These are phyloP conservation scores for Caenorhabditis wallacei DNA, from an alignment of 2,888 invertebrate genomes.

Conservation along the genomic window DNA sequence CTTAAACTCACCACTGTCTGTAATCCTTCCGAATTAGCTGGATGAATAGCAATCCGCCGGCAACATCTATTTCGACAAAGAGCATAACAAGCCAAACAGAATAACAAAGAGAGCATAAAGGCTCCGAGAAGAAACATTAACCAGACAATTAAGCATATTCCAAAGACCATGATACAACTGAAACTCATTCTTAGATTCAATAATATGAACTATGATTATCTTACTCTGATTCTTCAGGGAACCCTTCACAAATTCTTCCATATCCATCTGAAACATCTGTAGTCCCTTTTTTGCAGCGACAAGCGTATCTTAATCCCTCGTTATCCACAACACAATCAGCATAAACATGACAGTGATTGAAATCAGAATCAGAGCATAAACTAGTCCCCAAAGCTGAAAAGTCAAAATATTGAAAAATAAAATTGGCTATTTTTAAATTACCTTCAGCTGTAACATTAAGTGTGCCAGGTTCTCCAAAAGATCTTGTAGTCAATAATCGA, in stretches of 20 bases:
- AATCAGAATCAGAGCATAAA: constrained; percentile 43
- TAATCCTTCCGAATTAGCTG: constrained; percentile 43
- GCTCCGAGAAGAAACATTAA: constrained; percentile 73
- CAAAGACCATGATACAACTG: constrained; percentile 78
- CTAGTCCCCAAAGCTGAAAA: constrained; percentile 59
- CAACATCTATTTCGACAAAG: constrained; percentile 50
- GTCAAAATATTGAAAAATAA: neutral
- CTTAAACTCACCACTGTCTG: constrained; percentile 52
- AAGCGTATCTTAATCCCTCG: constrained; percentile 54
- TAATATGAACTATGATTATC: too few relatives aligned
- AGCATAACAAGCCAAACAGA: constrained; percentile 52
- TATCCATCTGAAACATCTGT: constrained; percentile 70
- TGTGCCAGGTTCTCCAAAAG: constrained; percentile 45
- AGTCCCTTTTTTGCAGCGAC: constrained; percentile 70
- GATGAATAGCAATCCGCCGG: constrained; percentile 53
- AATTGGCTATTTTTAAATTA: neutral
- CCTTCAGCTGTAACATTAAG: constrained; percentile 49
- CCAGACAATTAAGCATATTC: constrained; percentile 81
- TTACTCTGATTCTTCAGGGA: constrained; percentile 70
- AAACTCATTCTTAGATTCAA: too few relatives aligned
- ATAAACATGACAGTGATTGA: constrained; percentile 65
- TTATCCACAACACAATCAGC: constrained; percentile 58
- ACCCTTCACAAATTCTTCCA: constrained; percentile 73
- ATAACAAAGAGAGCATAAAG: constrained; percentile 66
- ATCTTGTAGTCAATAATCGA: constrained; percentile 29